Base-by-base conservation (phyloP, 2,113 vertebrate species). In the Silurus glanis region DNA sequence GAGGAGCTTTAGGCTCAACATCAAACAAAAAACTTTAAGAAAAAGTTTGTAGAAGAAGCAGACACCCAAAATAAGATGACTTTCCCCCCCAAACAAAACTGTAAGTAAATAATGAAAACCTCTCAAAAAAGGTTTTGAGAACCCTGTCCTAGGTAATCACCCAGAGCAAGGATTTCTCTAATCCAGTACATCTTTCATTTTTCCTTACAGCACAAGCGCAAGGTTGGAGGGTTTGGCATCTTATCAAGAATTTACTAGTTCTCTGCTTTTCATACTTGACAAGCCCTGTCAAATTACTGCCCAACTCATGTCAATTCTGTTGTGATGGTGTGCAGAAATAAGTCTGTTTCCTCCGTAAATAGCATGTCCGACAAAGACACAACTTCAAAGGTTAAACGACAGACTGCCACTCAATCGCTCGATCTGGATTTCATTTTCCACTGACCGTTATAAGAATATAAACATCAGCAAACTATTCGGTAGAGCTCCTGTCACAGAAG, bases 221-320 rank as follows among this genome's bases (percentile, higher is more conserved):
- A 87, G 89, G 84, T 89, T 92, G 90, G 89, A 90, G 87, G 92
- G 91, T 66, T 59, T 87, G 84, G 79, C 85, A 91, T 93, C 91
- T 95, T 94, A 95, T 95, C 94, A 72, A 90, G 80, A 87, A 86
- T 91, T 91, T 85, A 90, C 93, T 94, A 93, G 92, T 58, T 93
- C 91, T 91, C 88, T 76, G 76, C 91, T 89, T 92, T 90, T 87
- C 90, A 85, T 85, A 59, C 75, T 74, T 17, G 55, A 75, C 55
- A 83, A 83, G 53, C 25, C 49, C 90, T 89, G 91, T 93, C 92
- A 91, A 89, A 90, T 90, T 87, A 83, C 69, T 83, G 84, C 47
- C 37, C 28, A 74, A 92, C 25, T 74, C 61, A 80, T 82, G 84
- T 85, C 91, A 88, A 84, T 92, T 92, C 91, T 90, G 87, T 91